Evolutionary conservation across 2,797 vertebrate species (phyloP).

Genomic region (Chelmon rostratus): DNA sequence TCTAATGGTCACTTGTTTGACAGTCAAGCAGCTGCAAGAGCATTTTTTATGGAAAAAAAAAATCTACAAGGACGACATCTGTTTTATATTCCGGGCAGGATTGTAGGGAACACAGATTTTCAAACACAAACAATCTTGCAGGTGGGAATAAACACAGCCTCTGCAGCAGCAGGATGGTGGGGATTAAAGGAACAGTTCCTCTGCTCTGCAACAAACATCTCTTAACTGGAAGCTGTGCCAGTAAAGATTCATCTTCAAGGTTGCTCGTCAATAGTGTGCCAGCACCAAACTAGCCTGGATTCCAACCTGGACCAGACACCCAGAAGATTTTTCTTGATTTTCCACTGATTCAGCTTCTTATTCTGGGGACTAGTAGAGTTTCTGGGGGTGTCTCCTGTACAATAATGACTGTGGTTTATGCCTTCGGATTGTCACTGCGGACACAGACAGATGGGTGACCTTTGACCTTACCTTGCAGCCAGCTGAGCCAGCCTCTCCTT

Average conservation of each 20-base stretch:
- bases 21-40: not conserved
- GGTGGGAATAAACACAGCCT: too few species aligned
- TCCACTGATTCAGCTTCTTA: not conserved
- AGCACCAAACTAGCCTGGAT: not conserved
- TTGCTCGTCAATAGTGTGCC: not conserved
- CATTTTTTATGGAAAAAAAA: not conserved
- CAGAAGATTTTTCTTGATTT: not conserved
- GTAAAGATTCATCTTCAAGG: not conserved
- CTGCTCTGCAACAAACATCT: not conserved
- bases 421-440: not conserved
- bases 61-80: not conserved
- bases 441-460: conserved; percentile 14
- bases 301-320: not conserved
- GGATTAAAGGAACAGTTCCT: not conserved
- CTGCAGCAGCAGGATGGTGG: not conserved
- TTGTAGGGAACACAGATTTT: not conserved
- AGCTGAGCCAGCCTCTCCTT: conserved; percentile 92
- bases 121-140: not conserved
- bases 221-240: not conserved
- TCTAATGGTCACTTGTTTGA: conserved; percentile 1
- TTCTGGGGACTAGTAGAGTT: not conserved
- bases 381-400: not conserved
- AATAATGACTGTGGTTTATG: not conserved
- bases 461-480: conserved; percentile 87
- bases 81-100: not conserved